Conservation (phyloP, 2,888 invertebrate species). For the Thereva nobilitata region DNA sequence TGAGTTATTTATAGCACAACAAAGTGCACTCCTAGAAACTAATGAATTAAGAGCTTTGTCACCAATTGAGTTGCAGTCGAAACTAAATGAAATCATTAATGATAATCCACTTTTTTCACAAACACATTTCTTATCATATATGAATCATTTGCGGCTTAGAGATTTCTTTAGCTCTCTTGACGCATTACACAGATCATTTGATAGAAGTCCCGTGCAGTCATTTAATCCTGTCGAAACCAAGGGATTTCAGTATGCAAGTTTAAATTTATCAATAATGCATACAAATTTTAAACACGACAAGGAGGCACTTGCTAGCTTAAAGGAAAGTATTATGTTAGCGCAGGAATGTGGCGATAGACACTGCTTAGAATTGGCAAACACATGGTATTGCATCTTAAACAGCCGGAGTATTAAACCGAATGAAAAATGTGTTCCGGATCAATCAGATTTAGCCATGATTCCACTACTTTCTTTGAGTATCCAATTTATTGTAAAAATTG, state of each 20-base stretch:
- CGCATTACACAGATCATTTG: constrained; percentile 65
- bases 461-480: constrained; percentile 75
- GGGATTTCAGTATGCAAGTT: constrained; percentile 82
- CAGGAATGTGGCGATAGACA: constrained; percentile 86
- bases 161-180: constrained; percentile 68
- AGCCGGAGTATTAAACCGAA: constrained; percentile 65
- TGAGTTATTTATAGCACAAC: constrained; percentile 85
- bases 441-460: constrained; percentile 69
- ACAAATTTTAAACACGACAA: constrained; percentile 75
- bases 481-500: constrained; percentile 77
- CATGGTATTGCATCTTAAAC: constrained; percentile 72
- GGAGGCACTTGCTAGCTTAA: constrained; percentile 78
- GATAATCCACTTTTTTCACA: constrained; percentile 55
- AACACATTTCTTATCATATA: constrained; percentile 81
- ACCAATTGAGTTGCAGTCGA: constrained; percentile 74
- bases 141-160: constrained; percentile 84
- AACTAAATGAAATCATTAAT: constrained; percentile 55
- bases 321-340: constrained; percentile 84
- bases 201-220: constrained; percentile 68
- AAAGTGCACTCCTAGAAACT: constrained; percentile 78
- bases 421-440: constrained; percentile 70
- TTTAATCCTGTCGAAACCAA: constrained; percentile 60
- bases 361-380: constrained; percentile 82
- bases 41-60: constrained; percentile 79
- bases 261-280: constrained; percentile 88